These are phyloP conservation scores for Aphis gossypii DNA, from an alignment of 1,140 invertebrate genomes.

Conservation along the genomic window DNA sequence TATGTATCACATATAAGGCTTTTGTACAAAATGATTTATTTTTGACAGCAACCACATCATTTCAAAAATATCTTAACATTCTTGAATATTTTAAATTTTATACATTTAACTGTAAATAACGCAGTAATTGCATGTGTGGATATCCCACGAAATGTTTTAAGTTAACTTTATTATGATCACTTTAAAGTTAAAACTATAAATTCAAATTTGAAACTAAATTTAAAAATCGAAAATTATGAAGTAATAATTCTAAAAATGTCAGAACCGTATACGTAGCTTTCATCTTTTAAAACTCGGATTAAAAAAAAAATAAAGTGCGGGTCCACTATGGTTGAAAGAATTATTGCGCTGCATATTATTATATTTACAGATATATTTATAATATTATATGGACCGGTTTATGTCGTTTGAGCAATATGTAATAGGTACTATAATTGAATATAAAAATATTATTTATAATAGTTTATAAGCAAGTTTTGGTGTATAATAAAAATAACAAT, in stretches of 20 bases:
- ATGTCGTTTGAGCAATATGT: neutral
- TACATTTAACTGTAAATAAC: too few relatives aligned
- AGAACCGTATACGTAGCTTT: neutral
- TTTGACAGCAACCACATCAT: too few relatives aligned
- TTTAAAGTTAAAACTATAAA: neutral
- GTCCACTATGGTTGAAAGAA: neutral
- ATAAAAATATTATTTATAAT: neutral
- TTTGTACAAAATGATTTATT: too few relatives aligned
- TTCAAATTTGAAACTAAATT: neutral
- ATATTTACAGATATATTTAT: neutral
- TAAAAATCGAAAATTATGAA: neutral
- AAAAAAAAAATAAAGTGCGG: neutral
- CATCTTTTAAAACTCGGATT: neutral
- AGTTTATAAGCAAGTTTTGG: neutral
- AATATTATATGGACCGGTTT: neutral
- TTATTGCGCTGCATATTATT: too few relatives aligned
- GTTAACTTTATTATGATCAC: neutral
- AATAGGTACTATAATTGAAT: neutral
- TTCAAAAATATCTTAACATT: too few relatives aligned
- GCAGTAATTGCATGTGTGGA: too few relatives aligned
- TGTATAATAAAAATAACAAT: neutral
- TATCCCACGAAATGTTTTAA: neutral
- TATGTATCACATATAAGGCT: too few relatives aligned
- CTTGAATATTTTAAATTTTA: too few relatives aligned
- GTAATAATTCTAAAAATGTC: neutral